These are phyloP conservation scores for Xenopus borealis DNA, from an alignment of 2,113 vertebrate species.

Conservation along the genomic window DNA sequence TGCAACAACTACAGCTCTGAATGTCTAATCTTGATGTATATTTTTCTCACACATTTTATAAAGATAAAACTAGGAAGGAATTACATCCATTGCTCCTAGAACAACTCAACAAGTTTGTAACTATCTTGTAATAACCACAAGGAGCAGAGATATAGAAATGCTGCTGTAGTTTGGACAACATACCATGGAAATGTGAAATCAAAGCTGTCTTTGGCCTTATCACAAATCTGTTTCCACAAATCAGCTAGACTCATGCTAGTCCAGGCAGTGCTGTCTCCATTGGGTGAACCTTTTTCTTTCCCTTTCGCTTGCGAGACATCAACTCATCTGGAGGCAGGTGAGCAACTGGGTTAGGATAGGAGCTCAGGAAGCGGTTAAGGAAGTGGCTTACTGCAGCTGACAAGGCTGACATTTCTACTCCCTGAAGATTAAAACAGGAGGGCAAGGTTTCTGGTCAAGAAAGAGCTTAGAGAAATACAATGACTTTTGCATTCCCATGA, in stretches of 20 bases:
- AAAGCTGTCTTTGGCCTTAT: slow-evolving; percentile 68
- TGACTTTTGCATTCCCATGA: no score
- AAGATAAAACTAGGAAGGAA: no score
- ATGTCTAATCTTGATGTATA: no score
- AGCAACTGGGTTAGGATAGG: slow-evolving; percentile 59
- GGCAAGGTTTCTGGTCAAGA: neutral
- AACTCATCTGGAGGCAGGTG: slow-evolving; percentile 61
- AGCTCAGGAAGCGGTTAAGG: slow-evolving; percentile 72
- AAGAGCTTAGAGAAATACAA: neutral
- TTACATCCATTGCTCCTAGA: no score
- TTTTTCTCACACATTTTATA: no score
- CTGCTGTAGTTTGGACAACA: neutral
- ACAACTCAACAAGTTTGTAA: no score
- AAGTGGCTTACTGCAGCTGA: slow-evolving; percentile 75
- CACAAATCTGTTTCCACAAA: slow-evolving; percentile 70
- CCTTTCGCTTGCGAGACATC: slow-evolving; percentile 30
- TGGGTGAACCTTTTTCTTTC: slow-evolving; percentile 38
- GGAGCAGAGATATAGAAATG: no score
- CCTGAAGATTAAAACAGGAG: slow-evolving; percentile 48
- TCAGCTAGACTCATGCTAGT: slow-evolving; percentile 63
- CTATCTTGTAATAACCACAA: no score
- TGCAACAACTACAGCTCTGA: no score
- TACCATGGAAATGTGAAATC: slow-evolving; percentile 53
- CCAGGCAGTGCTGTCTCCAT: slow-evolving; percentile 63
- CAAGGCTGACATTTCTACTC: slow-evolving; percentile 67